Percentiles rank a stretch among this genome's conserved stretches.
Evolutionary conservation across 2,113 vertebrate genomes (phyloP).

Genomic region (Salminus brasiliensis): DNA sequence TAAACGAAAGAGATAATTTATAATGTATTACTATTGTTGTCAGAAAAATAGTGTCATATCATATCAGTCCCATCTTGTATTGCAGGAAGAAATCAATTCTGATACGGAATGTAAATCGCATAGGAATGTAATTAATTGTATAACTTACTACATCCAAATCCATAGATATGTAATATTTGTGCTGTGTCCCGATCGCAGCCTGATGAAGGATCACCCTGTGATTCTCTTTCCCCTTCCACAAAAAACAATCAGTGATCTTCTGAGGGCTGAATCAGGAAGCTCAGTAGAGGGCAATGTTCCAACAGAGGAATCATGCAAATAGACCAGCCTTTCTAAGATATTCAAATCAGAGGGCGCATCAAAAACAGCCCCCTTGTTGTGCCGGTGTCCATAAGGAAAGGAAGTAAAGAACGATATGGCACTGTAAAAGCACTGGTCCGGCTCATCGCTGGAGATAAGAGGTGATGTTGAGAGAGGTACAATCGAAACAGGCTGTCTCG

Average conservation of each 20-base stretch:
- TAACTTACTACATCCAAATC: too few species aligned
- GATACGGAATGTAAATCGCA: too few species aligned
- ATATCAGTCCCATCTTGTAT: too few species aligned
- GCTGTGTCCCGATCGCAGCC: background rate
- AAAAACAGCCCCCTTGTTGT: background rate
- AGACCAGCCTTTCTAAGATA: background rate
- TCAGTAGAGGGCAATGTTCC: background rate
- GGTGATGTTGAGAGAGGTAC: background rate
- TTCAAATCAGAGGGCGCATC: conserved; percentile 17
- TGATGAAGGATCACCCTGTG: background rate
- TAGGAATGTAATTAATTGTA: too few species aligned
- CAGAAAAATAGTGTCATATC: too few species aligned
- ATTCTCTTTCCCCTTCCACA: background rate
- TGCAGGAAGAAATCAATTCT: too few species aligned
- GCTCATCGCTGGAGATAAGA: background rate
- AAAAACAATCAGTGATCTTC: background rate
- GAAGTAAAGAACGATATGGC: background rate
- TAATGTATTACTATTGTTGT: too few species aligned
- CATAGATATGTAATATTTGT: too few species aligned
- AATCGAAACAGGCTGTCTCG: background rate
- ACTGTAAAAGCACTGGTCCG: background rate
- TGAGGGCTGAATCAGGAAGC: background rate
- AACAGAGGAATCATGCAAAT: conserved; percentile 14
- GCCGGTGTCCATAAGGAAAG: background rate
- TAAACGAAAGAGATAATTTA: too few species aligned